Evolutionary conservation across 2,888 invertebrate genomes (phyloP), one percentile per base, ranked within the genome.

Genomic region (Phortica magna): DNA sequence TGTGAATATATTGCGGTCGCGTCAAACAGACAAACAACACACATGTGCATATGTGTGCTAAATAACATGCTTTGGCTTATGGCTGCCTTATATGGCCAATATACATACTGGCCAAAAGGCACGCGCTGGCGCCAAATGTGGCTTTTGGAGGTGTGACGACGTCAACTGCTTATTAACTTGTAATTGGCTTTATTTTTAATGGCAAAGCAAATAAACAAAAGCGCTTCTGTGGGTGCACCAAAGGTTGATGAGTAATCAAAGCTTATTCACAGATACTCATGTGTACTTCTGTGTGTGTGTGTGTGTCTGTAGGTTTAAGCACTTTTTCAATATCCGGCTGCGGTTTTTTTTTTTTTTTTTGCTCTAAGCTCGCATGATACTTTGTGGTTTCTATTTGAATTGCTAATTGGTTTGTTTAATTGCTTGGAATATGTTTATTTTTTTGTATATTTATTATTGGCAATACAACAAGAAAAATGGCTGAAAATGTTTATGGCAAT

Each of bases 1-100:
- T 31, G 31, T 31, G 31, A 31, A 31, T 31, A 4, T 31, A 31
- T n/a, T 67, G 31, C 41, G 19, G 48, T 43, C 70, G 4, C 31
- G 43, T 48, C 48, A 74, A 61, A 17, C 59, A n/a, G 59, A n/a
- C 14, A 31, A 73, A 73, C 41, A 61, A 42, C 73, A 73, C 39
- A 64, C 19, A 61, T 14, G 41, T 59, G 39, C 42, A 0, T 31
- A 48, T 48, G 14, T 12, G 48, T 14, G 14, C n/a, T n/a, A n/a
- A 9, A 48, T 12, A 9, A 6, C 61, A 22, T 61, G 10, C 17
- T 19, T 61, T 14, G 61, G 22, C 22, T 61, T 61, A 22, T 3
- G 10, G 61, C 61, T 12, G 17, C 55, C 55, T 17, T 55, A 55
- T 55, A 12, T 55, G 55, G 55, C 55, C 17, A 55, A 17, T 17